Evolutionary conservation across 2,888 invertebrate genomes (phyloP), one percentile per base, ranked within the genome.

Genomic region (Dorcus hopei): DNA sequence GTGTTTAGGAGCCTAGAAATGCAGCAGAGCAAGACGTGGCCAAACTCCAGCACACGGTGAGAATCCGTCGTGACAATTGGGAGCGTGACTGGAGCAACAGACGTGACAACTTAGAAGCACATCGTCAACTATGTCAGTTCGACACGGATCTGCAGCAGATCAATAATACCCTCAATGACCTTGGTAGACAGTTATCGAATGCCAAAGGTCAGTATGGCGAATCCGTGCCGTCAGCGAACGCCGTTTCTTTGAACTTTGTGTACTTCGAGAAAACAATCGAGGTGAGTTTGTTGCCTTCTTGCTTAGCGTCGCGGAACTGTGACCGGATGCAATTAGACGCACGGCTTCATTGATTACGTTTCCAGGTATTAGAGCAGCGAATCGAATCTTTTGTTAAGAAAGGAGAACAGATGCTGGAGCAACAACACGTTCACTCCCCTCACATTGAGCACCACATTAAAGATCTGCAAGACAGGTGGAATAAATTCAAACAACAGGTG

Each of bases 191-290:
- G 72, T 77, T 90, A 67, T 77, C 80, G 62, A 83, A 83, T 57
- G 82, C 87, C 65, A 83, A 84, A 68, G 87, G 85, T 55, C 86
- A 88, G 77, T 88, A 85, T 75, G 88, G 89, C 38, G 90, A 90
- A 72, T 89, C 89, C 64, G 79, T 89, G 65, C 81, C 85, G 6
- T 84, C 87, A 40, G 89, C 89, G 6, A 86, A 85, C 74, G 84
- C 87, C 53, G 87, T 87, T 47, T 87, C 88, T 5, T 79, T 85
- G 65, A 86, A 89, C 38, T 92, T 91, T 73, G 82, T 83, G 61
- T 86, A 88, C 70, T 90, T 92, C 74, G 90, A 92, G 78, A 86
- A 86, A 75, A 90, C 89, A 53, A 85, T 91, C 65, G 84, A 88
- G 81, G 90, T 91, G 79, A 79, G 79, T 77, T 64, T 52, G 38